These are phyloP conservation scores for Uloborus diversus DNA, from an alignment of 1,140 invertebrate genomes.

Conservation along the genomic window DNA sequence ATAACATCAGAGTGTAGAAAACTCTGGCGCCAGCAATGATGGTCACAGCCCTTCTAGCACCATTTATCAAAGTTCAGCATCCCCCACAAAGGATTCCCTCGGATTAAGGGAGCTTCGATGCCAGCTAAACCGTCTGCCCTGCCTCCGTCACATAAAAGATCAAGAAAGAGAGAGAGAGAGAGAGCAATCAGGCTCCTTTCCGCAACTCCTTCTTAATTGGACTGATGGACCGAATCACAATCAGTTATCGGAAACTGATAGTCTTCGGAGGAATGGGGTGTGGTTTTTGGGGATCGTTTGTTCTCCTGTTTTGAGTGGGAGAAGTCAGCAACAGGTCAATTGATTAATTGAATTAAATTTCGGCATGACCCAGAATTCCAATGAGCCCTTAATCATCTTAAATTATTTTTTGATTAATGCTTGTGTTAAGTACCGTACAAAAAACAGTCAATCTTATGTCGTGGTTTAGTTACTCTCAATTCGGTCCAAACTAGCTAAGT, in stretches of 20 bases:
- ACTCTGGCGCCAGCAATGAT: neutral
- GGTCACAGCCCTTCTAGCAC: conserved; percentile 16
- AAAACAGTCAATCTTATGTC: too few species aligned
- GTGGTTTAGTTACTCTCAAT: too few species aligned
- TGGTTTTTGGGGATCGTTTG: neutral
- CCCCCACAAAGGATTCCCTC: conserved; percentile 6
- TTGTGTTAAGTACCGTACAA: too few species aligned
- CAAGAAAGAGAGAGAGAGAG: neutral
- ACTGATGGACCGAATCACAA: neutral
- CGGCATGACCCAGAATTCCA: too few species aligned
- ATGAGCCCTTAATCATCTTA: too few species aligned
- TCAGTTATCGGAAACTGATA: conserved; percentile 16
- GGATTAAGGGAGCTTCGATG: neutral
- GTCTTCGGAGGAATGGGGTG: neutral
- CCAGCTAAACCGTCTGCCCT: neutral
- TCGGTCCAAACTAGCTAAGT: too few species aligned
- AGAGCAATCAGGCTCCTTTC: conserved; percentile 16
- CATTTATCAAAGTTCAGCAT: conserved; percentile 45
- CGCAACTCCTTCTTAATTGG: conserved; percentile 37
- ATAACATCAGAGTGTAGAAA: too few species aligned
- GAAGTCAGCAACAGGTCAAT: neutral
- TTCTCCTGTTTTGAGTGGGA: neutral
- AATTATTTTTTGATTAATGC: too few species aligned
- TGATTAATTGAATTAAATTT: neutral
- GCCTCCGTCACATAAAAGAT: neutral